Evolutionary conservation across 2,888 invertebrate species (phyloP), one percentile per base, ranked within the genome.

Genomic region (Cephus rjabovi): DNA sequence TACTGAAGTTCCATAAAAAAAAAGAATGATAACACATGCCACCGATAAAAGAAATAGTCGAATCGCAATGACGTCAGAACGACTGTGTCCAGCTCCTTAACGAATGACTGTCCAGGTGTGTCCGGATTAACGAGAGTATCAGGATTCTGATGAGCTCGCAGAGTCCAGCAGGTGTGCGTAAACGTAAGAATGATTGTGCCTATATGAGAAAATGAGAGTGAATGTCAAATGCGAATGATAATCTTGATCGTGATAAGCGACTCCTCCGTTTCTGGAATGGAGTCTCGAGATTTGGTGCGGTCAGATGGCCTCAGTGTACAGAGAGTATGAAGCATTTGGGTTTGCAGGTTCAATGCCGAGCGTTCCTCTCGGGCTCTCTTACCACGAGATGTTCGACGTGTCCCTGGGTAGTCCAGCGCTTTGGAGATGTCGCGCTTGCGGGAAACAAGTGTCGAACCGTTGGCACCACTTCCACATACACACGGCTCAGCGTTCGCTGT

Each of bases 401-500:
- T 93, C 95, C 80, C 93, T 94, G 81, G 95, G 94, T 90, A 95
- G 95, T 86, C 94, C 95, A 77, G 94, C 95, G 83, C 93, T 96
- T 90, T 96, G 96, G 96, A 95, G 95, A 90, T 96, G 96, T 93
- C 95, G 95, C 90, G 94, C 95, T 69, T 96, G 96, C 93, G 95
- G 96, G 92, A 97, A 96, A 93, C 95, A 96, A 93, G 96, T 96
- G 84, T 96, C 96, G 92, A 97, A 96, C 93, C 94, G 96, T 92
- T 97, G 96, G 96, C 96, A 97, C 92, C 96, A 97, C 93, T 96
- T 94, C 93, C 96, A 96, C 92, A 96, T 95, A 87, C 96, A 97
- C 93, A 96, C 95, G 81, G 94, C 96, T 84, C 95, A 95, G 92
- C 94, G 96, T 87, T 96, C 95, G 85, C 94, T 94, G 89, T 97